A percentile compares a stretch with the other conserved stretches of the same genome.
Evolutionary conservation across 2,888 invertebrate species (phyloP).

Genomic region (Platypus cylindrus): DNA sequence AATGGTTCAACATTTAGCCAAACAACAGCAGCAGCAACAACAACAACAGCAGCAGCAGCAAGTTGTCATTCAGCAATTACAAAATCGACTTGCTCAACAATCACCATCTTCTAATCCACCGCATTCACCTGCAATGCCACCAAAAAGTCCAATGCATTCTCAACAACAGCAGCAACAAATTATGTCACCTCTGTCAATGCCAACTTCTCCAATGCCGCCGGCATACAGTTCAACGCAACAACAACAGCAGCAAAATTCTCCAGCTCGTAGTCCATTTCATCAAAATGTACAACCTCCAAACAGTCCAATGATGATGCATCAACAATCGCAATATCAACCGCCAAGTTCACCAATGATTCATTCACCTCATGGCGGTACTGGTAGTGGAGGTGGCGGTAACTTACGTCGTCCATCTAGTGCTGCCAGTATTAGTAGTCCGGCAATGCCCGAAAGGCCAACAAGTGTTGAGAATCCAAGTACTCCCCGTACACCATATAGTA

Average conservation of each 20-base stretch:
- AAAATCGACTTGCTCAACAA: too few relatives aligned
- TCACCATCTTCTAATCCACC: slow-evolving; percentile 31
- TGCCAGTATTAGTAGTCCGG: slow-evolving; percentile 41
- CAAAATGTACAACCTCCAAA: slow-evolving; percentile 35
- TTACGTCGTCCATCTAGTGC: slow-evolving; percentile 42
- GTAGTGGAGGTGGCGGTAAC: too few relatives aligned
- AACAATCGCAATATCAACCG: slow-evolving; percentile 40
- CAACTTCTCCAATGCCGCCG: slow-evolving; percentile 36
- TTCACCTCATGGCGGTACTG: slow-evolving; percentile 42
- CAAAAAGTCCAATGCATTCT: slow-evolving; percentile 37
- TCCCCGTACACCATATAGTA: slow-evolving; percentile 36
- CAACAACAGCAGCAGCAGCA: slow-evolving; percentile 37
- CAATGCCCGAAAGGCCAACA: slow-evolving; percentile 45
- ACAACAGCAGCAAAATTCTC: slow-evolving; percentile 44
- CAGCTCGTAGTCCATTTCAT: slow-evolving; percentile 45
- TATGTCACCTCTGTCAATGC: slow-evolving; percentile 35
- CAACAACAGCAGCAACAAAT: slow-evolving; percentile 35
- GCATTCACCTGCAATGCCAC: slow-evolving; percentile 43
- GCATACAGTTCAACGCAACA: slow-evolving; percentile 31
- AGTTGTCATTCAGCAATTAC: slow-evolving; percentile 23
- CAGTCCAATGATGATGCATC: slow-evolving; percentile 40
- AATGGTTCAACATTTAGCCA: slow-evolving; percentile 27
- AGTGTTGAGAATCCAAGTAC: slow-evolving; percentile 47
- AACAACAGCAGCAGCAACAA: slow-evolving; percentile 26
- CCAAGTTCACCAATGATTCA: slow-evolving; percentile 35